Conservation (phyloP, 35 echinoderm and acorn worm genomes). For the Apostichopus californicus region DNA sequence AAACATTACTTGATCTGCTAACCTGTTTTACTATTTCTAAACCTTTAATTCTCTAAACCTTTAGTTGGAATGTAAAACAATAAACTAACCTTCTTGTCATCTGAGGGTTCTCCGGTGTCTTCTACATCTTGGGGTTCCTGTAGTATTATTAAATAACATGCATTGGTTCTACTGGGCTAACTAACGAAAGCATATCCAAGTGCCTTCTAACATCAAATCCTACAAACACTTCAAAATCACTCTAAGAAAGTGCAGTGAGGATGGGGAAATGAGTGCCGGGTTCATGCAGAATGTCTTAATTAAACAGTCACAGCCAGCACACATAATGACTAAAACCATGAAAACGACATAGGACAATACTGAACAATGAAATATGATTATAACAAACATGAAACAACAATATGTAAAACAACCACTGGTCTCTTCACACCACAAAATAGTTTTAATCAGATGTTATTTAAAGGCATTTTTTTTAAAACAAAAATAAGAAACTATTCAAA, state of each 20-base stretch:
- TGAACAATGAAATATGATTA: not conserved
- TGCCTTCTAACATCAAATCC: conserved; percentile 9
- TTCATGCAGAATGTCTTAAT: not conserved
- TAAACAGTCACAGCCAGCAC: not conserved
- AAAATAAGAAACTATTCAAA: not conserved
- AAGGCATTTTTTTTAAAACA: not conserved
- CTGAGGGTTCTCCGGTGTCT: not conserved
- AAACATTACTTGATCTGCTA: no score
- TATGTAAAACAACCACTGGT: not conserved
- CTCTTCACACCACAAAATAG: not conserved
- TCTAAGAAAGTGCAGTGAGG: not conserved
- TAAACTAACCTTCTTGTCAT: conserved; percentile 12
- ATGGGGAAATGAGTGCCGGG: conserved; percentile 20
- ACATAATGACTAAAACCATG: not conserved
- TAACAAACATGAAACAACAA: not conserved
- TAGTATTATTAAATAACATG: conserved; percentile 50
- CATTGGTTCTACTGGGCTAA: not conserved
- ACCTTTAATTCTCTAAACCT: no score
- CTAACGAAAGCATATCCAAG: conserved; percentile 18
- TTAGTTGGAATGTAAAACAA: not conserved
- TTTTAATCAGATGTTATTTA: not conserved
- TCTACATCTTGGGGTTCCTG: conserved; percentile 13
- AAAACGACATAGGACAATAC: not conserved
- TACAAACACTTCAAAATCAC: conserved; percentile 2
- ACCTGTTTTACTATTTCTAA: no score